phyloP scores from a whole-genome alignment of 2,888 invertebrate species.

The Hemistola chrysoprasaria region DNA sequence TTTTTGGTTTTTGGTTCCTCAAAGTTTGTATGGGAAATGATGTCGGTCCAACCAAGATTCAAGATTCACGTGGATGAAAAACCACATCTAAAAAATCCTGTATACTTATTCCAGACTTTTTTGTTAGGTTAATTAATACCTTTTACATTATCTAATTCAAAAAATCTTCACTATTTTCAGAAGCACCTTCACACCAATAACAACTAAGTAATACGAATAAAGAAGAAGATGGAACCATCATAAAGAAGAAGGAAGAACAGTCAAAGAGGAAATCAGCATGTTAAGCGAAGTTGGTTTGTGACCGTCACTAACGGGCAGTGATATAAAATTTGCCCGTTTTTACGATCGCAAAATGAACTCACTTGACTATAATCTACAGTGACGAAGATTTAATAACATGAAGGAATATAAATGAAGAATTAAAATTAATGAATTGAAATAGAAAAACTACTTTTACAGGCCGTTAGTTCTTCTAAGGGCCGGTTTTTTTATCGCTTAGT shows the following conservation, averaged over 20 bases:
- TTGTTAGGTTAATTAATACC: too few relatives aligned
- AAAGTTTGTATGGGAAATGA: too few relatives aligned
- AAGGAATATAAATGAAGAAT: not conserved
- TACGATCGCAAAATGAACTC: slow-evolving; percentile 83
- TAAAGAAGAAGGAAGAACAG: slow-evolving; percentile 11
- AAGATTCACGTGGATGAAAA: not conserved
- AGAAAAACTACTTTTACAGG: too few relatives aligned
- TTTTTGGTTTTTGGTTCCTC: too few relatives aligned
- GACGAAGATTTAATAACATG: slow-evolving; percentile 10
- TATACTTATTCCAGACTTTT: too few relatives aligned
- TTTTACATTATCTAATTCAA: too few relatives aligned
- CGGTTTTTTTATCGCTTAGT: too few relatives aligned
- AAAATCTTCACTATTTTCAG: too few relatives aligned
- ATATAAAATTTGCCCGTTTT: slow-evolving; percentile 75
- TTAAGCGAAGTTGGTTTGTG: slow-evolving; percentile 83
- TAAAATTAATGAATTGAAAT: not conserved
- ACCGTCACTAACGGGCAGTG: slow-evolving; percentile 84
- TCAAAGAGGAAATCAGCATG: slow-evolving; percentile 35
- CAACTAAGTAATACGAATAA: slow-evolving; percentile 4
- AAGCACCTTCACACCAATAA: too few relatives aligned
- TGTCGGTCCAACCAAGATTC: not conserved
- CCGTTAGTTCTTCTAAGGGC: too few relatives aligned
- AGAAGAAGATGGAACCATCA: slow-evolving; percentile 12
- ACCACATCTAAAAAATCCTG: too few relatives aligned
- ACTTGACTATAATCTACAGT: slow-evolving; percentile 70